These are phyloP conservation scores for Pseudomyrmex dendroicus DNA, from an alignment of 1,140 invertebrate species.

Conservation along the genomic window DNA sequence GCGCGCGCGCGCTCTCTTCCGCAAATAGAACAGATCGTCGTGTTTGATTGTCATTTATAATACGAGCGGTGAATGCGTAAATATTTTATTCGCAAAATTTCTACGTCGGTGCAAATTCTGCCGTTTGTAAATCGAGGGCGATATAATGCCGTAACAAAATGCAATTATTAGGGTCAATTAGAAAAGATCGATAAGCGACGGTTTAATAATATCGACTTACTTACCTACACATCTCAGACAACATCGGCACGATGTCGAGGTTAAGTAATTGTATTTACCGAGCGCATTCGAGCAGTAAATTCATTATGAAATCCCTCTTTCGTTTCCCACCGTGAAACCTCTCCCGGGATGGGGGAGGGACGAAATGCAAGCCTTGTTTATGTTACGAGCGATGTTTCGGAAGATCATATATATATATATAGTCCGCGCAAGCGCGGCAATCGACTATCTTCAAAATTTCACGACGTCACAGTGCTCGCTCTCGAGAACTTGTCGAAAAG, in stretches of 20 bases:
- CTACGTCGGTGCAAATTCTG: background rate
- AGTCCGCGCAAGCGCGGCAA: constrained; percentile 44
- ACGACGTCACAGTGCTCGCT: constrained; percentile 45
- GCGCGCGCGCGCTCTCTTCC: background rate
- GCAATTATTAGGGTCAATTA: background rate
- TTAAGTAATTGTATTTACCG: constrained; percentile 74
- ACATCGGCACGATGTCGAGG: constrained; percentile 39
- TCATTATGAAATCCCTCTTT: constrained; percentile 56
- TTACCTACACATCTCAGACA: background rate
- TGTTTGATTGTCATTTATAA: background rate
- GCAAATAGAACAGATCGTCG: background rate
- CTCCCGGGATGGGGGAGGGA: constrained; percentile 24
- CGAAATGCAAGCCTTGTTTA: constrained; percentile 69
- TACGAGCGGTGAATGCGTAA: no score
- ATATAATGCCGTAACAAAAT: background rate
- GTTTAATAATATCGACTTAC: constrained; percentile 29
- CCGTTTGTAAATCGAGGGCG: no score
- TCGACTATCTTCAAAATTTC: constrained; percentile 72
- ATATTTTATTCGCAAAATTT: no score
- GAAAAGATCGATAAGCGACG: background rate
- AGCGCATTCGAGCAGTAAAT: constrained; percentile 65
- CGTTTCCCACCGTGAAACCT: constrained; percentile 25
- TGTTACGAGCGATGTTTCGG: constrained; percentile 67
- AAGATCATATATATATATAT: constrained; percentile 7
- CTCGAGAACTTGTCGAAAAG: constrained; percentile 40